A percentile compares a stretch with the other conserved stretches of the same genome.
Evolutionary conservation across 2,797 vertebrate species (phyloP).

Genomic region (Mormyrus proboscirostris): DNA sequence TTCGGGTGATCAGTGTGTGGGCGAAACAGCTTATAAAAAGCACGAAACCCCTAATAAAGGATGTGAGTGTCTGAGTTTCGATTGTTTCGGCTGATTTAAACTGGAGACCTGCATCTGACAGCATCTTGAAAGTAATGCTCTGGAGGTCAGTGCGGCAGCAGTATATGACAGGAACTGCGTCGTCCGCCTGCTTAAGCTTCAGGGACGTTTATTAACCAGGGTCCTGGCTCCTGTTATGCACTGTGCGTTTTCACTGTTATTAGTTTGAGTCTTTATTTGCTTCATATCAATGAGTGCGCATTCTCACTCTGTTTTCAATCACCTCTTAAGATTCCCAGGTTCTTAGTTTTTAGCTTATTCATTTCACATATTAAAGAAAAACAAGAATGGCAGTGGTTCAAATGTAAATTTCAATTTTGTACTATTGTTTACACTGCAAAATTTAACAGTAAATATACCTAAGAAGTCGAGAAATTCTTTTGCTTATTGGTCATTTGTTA

Average conservation of each 20-base stretch:
- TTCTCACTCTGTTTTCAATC: neutral
- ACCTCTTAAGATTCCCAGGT: neutral
- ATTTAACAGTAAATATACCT: neutral
- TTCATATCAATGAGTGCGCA: neutral
- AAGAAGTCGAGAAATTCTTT: neutral
- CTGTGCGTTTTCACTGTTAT: neutral
- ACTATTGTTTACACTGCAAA: neutral
- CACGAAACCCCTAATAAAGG: neutral
- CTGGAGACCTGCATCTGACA: slow-evolving; percentile 52
- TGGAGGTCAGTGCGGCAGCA: slow-evolving; percentile 52
- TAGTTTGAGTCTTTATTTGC: neutral
- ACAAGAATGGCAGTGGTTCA: neutral
- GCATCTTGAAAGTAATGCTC: slow-evolving; percentile 37
- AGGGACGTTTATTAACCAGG: neutral
- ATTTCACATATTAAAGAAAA: neutral
- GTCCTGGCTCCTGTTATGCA: neutral
- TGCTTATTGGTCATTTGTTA: neutral
- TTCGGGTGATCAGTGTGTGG: neutral
- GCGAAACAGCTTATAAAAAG: neutral
- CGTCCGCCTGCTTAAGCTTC: neutral
- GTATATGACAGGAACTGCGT: slow-evolving; percentile 51
- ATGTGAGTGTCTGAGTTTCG: neutral
- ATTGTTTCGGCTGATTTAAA: neutral
- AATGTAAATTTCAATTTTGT: neutral
- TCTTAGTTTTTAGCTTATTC: neutral